Evolutionary conservation across 2,888 invertebrate species (phyloP), one percentile per base, ranked within the genome.

Genomic region (Tetropium fuscum): DNA sequence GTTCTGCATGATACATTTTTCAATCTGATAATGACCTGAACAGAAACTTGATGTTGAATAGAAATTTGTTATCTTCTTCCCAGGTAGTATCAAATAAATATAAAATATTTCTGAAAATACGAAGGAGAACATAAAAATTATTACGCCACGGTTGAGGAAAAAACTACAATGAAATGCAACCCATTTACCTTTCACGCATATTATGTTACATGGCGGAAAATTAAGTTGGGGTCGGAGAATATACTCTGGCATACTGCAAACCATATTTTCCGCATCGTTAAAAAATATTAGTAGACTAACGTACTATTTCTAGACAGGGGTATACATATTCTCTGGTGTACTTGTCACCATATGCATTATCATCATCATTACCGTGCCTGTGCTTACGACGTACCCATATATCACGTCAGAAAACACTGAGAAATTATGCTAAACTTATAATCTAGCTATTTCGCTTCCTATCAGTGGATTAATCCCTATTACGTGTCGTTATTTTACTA

Each of bases 191-290:
- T 63, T 59, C 54, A 59, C 66, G 65, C 58, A 57, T 61, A 64
- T 63, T 70, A 74, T 70, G 72, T 68, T 74, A 75, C 74, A 74
- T 71, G 75, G 75, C 76, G 76, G 76, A 77, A 77, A 79, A 78
- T 78, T 78, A 78, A 78, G 74, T 77, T 74, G 70, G 72, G 71
- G 73, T 65, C 55, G 64, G 59, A 63, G 58, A 60, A 64, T 58
- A 27, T 54, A 66, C 68, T 64, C 68, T 63, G 65, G 69, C 67
- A 63, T 58, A 57, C 54, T 73, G 72, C 71, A 69, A 69, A 75
- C 71, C 76, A 78, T 75, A 78, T 79, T 78, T 79, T 78, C 75
- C 74, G 74, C 75, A 72, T 72, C 72, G 76, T 68, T 74, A 73
- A 73, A 72, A 72, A 72, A 70, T 68, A 11, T 10, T 38, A 27